phyloP scores from a whole-genome alignment of 30 jellyfish, hydroid and myxozoan genomes.

The Phacellophora camtschatica region DNA sequence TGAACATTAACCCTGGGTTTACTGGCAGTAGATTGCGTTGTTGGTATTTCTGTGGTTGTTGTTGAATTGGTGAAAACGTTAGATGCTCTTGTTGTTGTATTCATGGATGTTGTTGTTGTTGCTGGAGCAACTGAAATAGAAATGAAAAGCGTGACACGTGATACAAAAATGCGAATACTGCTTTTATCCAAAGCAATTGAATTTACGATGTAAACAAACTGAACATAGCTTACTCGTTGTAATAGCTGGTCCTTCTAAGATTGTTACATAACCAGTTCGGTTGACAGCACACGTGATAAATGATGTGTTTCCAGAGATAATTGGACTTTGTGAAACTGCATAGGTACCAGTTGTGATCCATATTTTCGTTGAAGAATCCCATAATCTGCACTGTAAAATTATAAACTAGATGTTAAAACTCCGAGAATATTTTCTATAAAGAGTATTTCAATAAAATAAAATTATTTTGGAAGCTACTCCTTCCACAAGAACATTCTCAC shows the following conservation, averaged over 20 bases:
- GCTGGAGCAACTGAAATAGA: not conserved
- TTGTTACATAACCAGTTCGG: slow-evolving; percentile 37
- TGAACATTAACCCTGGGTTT: slow-evolving; percentile 1
- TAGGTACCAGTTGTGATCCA: slow-evolving; percentile 10
- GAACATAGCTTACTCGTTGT: slow-evolving; percentile 48
- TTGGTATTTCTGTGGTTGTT: not conserved
- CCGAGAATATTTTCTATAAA: too few species aligned
- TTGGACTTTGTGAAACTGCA: slow-evolving; percentile 16
- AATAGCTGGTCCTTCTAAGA: slow-evolving; percentile 51
- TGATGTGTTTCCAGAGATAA: not conserved
- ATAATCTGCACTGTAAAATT: slow-evolving; percentile 39
- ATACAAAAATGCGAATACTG: not conserved
- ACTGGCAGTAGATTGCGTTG: slow-evolving; percentile 7
- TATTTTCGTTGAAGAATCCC: slow-evolving; percentile 39
- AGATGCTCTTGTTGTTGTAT: not conserved
- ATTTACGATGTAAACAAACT: too few species aligned
- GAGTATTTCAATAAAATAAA: too few species aligned
- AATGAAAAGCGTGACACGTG: not conserved
- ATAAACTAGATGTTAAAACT: not conserved
- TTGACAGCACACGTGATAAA: slow-evolving; percentile 46
- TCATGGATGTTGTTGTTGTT: not conserved
- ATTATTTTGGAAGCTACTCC: too few species aligned
- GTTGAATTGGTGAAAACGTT: not conserved
- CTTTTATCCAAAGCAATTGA: not conserved
- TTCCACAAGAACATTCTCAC: too few species aligned